Evolutionary conservation across 1,140 invertebrate species (phyloP).

Genomic region (Magallana angulata): DNA sequence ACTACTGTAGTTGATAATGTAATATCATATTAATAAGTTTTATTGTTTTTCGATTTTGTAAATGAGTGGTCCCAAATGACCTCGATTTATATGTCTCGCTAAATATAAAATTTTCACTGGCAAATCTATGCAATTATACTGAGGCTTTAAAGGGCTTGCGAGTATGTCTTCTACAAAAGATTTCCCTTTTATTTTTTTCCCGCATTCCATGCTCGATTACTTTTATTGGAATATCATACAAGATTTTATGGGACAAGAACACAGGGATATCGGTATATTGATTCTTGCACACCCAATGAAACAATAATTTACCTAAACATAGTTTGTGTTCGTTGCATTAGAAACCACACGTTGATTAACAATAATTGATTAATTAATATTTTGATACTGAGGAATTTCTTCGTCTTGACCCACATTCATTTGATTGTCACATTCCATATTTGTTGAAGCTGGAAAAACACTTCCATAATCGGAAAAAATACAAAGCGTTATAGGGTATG

Average conservation of each 20-base stretch:
- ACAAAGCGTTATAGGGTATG: too few species aligned
- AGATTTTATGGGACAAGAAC: slow-evolving; percentile 3
- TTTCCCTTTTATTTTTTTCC: neutral
- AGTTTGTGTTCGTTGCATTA: too few species aligned
- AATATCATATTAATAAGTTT: too few species aligned
- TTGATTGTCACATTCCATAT: too few species aligned
- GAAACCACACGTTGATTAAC: too few species aligned
- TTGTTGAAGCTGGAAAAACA: too few species aligned
- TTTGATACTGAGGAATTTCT: too few species aligned
- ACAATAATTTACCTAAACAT: neutral
- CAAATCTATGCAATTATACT: neutral
- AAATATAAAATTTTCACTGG: neutral
- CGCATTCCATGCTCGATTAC: neutral
- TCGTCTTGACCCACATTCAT: too few species aligned
- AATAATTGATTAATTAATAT: too few species aligned
- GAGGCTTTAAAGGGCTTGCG: neutral
- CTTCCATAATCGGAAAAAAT: too few species aligned
- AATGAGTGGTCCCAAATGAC: neutral
- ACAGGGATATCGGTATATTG: neutral
- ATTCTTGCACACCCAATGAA: neutral
- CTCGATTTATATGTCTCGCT: neutral
- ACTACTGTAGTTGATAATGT: too few species aligned
- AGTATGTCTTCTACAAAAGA: neutral
- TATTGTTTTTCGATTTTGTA: neutral
- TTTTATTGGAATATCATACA: slow-evolving; percentile 32